phyloP scores from a whole-genome alignment of 2,797 vertebrate species.

The Acomys russatus region DNA sequence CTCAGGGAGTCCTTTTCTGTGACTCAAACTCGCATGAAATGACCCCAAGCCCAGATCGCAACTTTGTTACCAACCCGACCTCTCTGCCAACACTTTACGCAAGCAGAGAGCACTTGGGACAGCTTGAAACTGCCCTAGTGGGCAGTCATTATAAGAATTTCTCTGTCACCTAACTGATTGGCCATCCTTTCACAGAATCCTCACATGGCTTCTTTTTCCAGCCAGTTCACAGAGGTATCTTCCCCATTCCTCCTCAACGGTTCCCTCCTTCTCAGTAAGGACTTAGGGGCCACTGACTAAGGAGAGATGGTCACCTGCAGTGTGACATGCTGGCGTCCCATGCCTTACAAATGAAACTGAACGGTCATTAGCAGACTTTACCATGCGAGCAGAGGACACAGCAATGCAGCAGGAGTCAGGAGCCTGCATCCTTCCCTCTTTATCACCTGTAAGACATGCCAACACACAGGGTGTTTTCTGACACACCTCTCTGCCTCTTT shows the following conservation, averaged over 20 bases:
- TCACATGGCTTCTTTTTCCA: background rate
- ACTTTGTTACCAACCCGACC: slow-evolving; percentile 31
- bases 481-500: background rate
- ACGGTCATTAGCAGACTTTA: slow-evolving; percentile 29
- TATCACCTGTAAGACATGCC: background rate
- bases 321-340: background rate
- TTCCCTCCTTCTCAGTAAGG: slow-evolving; percentile 35
- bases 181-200: background rate
- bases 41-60: background rate
- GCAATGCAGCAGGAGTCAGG: background rate
- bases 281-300: background rate
- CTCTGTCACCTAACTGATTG: background rate
- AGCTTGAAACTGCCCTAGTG: background rate
- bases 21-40: slow-evolving; percentile 4
- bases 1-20: slow-evolving; percentile 10
- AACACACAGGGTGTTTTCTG: background rate
- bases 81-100: background rate
- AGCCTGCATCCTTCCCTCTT: background rate
- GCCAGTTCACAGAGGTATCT: background rate
- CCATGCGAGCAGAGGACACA: background rate
- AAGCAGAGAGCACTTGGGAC: slow-evolving; percentile 22
- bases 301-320: slow-evolving; percentile 20
- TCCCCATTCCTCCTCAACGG: background rate
- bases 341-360: slow-evolving; percentile 43
- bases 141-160: background rate